Conservation (phyloP, 1,140 invertebrate genomes). For the Leptinotarsa undecemlineata region DNA sequence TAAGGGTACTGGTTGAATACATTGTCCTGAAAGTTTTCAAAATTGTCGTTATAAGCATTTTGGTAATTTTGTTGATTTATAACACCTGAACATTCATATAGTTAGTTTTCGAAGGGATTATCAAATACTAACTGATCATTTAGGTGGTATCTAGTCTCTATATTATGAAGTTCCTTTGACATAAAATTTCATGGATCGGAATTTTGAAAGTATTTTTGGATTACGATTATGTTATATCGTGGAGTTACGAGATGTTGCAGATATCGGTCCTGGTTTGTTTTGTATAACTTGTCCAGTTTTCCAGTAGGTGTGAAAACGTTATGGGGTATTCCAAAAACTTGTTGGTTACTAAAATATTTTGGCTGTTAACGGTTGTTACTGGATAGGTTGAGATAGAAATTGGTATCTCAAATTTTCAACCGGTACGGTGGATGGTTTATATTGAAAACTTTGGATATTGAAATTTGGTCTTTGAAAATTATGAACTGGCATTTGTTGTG, state of each 20-base stretch:
- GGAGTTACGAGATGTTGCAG: not conserved
- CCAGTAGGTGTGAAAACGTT: conserved; percentile 8
- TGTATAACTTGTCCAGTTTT: not conserved
- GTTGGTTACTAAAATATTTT: conserved; percentile 10
- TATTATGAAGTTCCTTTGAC: not conserved
- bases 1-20: not conserved
- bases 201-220: not conserved
- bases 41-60: not conserved
- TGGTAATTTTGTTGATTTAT: not conserved
- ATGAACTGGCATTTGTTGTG: not conserved
- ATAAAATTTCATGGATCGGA: not conserved
- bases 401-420: not conserved
- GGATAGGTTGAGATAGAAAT: conserved; percentile 9
- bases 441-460: not conserved
- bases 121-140: not conserved
- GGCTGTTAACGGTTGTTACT: not conserved
- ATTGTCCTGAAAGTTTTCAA: not conserved
- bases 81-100: not conserved
- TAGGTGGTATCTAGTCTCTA: not conserved
- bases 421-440: not conserved
- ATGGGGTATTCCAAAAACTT: not conserved
- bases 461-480: not conserved
- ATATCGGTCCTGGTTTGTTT: not conserved
- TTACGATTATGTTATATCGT: not conserved
- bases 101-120: not conserved